Conservation (phyloP, 2,797 vertebrate species). For the Acanthornis magna region DNA sequence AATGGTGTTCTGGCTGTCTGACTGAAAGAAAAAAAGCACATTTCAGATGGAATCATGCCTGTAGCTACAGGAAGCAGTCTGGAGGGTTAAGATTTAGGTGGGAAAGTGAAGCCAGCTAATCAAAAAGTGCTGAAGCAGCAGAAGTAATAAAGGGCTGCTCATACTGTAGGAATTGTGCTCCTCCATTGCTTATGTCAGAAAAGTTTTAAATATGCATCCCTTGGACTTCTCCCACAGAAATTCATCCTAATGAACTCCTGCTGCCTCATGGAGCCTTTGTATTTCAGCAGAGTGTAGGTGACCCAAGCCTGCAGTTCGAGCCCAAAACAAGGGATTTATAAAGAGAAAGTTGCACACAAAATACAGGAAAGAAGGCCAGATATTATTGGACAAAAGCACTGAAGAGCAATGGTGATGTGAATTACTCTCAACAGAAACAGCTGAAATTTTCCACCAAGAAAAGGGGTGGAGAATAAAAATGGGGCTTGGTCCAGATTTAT, state of each 20-base stretch:
- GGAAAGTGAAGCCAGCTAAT: background rate
- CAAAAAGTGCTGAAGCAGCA: background rate
- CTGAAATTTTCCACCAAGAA: background rate
- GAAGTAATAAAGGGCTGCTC: background rate
- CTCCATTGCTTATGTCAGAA: background rate
- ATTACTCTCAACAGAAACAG: background rate
- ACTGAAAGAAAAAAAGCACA: background rate
- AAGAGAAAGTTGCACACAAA: background rate
- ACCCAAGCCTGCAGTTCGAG: background rate
- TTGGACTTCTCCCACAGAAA: background rate
- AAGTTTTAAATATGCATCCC: background rate
- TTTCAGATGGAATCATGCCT: accelerated
- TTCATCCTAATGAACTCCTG: background rate
- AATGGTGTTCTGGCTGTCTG: background rate
- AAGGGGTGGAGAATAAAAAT: background rate
- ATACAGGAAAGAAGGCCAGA: background rate
- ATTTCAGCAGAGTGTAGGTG: background rate
- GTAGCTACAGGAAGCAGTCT: background rate
- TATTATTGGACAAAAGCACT: background rate
- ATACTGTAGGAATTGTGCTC: background rate
- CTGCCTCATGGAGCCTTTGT: background rate
- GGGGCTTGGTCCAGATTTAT: background rate
- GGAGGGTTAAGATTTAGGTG: background rate
- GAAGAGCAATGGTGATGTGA: background rate
- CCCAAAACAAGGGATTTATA: background rate